Evolutionary conservation across 2,888 invertebrate species (phyloP).

Genomic region (Caenorhabditis sp.): DNA sequence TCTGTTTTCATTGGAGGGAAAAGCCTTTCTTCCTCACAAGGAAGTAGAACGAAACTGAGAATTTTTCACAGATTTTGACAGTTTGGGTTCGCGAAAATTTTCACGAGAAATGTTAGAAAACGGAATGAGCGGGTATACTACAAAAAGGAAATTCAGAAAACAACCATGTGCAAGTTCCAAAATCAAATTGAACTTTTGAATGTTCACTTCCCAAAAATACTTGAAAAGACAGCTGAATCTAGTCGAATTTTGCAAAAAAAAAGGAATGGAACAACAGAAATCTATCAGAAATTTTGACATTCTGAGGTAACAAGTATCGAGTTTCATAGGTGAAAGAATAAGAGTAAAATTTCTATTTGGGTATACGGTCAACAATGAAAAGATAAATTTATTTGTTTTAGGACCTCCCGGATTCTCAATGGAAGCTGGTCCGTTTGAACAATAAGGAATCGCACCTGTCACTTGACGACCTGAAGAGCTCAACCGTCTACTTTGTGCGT

Average conservation of each 20-base stretch:
- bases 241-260: background rate
- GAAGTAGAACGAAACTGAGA: too few relatives aligned
- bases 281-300: background rate
- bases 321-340: background rate
- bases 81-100: too few relatives aligned
- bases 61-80: too few relatives aligned
- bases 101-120: too few relatives aligned
- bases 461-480: conserved; percentile 73
- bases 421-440: conserved; percentile 74
- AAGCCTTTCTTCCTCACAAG: too few relatives aligned
- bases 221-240: background rate
- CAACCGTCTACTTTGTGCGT: conserved; percentile 80
- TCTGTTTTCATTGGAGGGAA: background rate
- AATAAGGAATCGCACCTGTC: conserved; percentile 72
- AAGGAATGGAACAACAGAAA: too few relatives aligned
- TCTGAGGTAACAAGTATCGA: background rate
- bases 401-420: conserved; percentile 71
- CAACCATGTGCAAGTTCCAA: conserved; percentile 2
- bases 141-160: background rate
- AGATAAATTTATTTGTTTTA: too few relatives aligned
- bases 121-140: too few relatives aligned
- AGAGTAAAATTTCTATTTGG: too few relatives aligned
- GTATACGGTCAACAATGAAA: too few relatives aligned
- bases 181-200: background rate
- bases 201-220: background rate